phyloP scores from a whole-genome alignment of 2,888 invertebrate species.

The Callyntrura guangdongensis region DNA sequence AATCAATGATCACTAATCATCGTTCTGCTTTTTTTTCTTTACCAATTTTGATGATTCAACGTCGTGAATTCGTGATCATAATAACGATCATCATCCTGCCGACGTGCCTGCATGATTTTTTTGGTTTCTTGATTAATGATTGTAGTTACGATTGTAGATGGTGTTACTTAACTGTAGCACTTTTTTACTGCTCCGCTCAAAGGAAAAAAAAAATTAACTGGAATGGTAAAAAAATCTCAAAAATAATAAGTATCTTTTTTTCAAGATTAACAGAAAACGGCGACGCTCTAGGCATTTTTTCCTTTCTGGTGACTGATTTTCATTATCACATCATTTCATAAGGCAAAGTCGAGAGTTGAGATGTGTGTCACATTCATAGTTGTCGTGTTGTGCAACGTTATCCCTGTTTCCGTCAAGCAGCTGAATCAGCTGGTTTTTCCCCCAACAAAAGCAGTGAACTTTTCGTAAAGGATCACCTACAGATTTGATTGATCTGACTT shows the following conservation, averaged over 20 bases:
- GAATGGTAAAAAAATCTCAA: not conserved
- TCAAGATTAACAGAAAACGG: not conserved
- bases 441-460: not conserved
- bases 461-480: not conserved
- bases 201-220: not conserved
- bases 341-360: not conserved
- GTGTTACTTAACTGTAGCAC: not conserved
- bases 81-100: not conserved
- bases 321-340: not conserved
- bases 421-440: not conserved
- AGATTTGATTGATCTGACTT: slow-evolving; percentile 20
- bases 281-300: not conserved
- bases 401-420: not conserved
- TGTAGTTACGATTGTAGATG: not conserved
- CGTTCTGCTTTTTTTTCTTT: not conserved
- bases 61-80: not conserved
- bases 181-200: no score
- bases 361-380: not conserved
- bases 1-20: slow-evolving; percentile 5
- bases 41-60: not conserved
- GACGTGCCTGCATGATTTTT: not conserved
- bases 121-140: not conserved
- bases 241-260: slow-evolving; percentile 2
- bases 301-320: slow-evolving; percentile 4
- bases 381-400: not conserved